Percentiles rank a stretch among this genome's conserved stretches.
Evolutionary conservation across 2,797 vertebrate genomes (phyloP).

Genomic region (Coendou prehensilis): DNA sequence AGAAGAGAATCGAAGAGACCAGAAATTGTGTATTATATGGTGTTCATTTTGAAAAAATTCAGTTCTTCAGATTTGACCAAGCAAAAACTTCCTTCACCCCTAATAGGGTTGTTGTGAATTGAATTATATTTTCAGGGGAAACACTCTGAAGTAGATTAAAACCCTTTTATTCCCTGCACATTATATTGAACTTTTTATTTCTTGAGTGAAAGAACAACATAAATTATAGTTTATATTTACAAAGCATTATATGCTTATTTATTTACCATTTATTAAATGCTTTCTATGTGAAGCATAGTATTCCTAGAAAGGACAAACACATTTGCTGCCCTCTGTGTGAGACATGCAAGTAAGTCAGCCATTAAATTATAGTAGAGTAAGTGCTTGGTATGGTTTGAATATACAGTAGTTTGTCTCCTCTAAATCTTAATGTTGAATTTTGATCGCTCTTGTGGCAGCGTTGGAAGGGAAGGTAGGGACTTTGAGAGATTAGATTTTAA

Average conservation of each 20-base stretch:
- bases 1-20: not conserved
- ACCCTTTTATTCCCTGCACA: not conserved
- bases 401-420: not conserved
- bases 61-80: conserved; percentile 27
- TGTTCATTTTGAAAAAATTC: not conserved
- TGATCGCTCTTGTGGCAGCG: not conserved
- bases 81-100: not conserved
- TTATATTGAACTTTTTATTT: conserved; percentile 6
- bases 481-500: too few relatives aligned
- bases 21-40: not conserved
- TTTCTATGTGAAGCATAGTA: not conserved
- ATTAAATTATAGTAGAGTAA: not conserved
- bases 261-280: not conserved
- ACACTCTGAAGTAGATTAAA: not conserved
- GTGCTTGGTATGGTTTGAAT: not conserved
- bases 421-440: not conserved
- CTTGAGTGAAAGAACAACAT: not conserved
- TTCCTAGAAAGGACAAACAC: not conserved
- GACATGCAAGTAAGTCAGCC: not conserved
- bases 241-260: not conserved
- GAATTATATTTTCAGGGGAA: not conserved
- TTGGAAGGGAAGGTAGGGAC: not conserved
- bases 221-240: not conserved
- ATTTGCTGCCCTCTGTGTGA: not conserved
- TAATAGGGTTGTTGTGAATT: not conserved